Base-by-base conservation (phyloP, 2,888 invertebrate genomes). In the Acleris emargana region DNA sequence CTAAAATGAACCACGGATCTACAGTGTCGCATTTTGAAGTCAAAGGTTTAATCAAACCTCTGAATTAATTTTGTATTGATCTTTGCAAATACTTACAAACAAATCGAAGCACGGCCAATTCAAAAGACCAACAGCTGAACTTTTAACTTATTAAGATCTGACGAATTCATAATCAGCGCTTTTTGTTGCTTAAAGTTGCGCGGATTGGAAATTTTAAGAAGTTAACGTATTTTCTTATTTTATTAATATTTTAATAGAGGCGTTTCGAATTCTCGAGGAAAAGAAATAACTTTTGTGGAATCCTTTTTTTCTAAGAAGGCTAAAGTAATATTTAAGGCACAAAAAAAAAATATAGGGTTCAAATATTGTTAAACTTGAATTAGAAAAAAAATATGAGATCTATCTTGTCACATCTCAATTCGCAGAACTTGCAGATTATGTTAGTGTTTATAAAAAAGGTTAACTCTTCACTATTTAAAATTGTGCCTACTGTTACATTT, bases 81-180 rank as follows among this genome's bases (percentile, higher is more conserved):
- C 54, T 64, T 60, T 60, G 20, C n/a, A 55, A 64, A 60, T 55
- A 54, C 55, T 50, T 64, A 22, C 53, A 58, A 64, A 64, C 49
- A 32, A 32, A 32, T 32, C 54, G 55, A 64, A 64, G 59, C 59
- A 64, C 54, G 52, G 42, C 42, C 9, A 60, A 60, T 61, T 61
- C 38, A 32, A 52, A 66, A 66, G 66, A 61, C 66, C 51, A 66
- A 66, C 66, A 57, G 22, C 57, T 61, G 45, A 57, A 66, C 60
- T 61, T 57, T 61, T 61, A 51, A 66, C 60, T 66, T 61, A 60
- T 60, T 55, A 57, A 57, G 32, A 38, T 61, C 28, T 64, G 50
- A 53, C 18, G 66, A 61, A 61, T 66, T 66, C 55, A 52, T 57
- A 61, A 66, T 66, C 66, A 61, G 61, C 57, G 16, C 52, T 66